Percentiles rank a stretch among this genome's conserved stretches.
phyloP scores from a whole-genome alignment of 1,140 invertebrate genomes.

The Trissolcus basalis region DNA sequence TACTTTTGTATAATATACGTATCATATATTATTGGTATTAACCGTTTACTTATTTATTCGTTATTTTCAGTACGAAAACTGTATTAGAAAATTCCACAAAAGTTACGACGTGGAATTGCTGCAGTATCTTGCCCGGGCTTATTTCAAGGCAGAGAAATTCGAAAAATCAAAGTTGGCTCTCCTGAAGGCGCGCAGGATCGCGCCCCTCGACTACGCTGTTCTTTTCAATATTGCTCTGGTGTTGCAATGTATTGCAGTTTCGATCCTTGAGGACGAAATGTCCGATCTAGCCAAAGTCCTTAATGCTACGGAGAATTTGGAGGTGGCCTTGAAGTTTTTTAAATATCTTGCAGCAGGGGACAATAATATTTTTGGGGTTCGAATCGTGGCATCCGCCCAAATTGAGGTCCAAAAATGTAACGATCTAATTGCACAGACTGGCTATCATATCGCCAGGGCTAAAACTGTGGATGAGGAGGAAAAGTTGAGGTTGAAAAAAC shows the following conservation, averaged over 20 bases:
- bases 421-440: conserved; percentile 95
- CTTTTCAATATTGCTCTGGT: conserved; percentile 98
- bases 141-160: conserved; percentile 93
- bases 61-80: conserved; percentile 94
- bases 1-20: background rate
- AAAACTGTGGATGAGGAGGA: conserved; percentile 95
- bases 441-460: conserved; percentile 96
- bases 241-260: conserved; percentile 91
- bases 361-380: conserved; percentile 81
- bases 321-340: conserved; percentile 95
- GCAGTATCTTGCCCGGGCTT: conserved; percentile 95
- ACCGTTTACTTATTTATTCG: no score
- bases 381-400: conserved; percentile 86
- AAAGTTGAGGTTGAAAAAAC: conserved; percentile 85
- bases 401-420: conserved; percentile 94
- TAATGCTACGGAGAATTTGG: conserved; percentile 94
- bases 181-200: conserved; percentile 92
- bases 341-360: conserved; percentile 82
- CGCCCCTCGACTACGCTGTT: conserved; percentile 94
- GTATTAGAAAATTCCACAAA: conserved; percentile 97
- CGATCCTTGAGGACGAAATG: conserved; percentile 96
- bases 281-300: conserved; percentile 91
- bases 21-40: no score
- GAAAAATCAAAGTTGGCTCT: conserved; percentile 92
- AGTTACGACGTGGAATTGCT: conserved; percentile 96